Percentiles rank a stretch among this genome's conserved stretches.
Conservation (phyloP, 2,113 vertebrate genomes). For the Ahaetulla prasina region DNA sequence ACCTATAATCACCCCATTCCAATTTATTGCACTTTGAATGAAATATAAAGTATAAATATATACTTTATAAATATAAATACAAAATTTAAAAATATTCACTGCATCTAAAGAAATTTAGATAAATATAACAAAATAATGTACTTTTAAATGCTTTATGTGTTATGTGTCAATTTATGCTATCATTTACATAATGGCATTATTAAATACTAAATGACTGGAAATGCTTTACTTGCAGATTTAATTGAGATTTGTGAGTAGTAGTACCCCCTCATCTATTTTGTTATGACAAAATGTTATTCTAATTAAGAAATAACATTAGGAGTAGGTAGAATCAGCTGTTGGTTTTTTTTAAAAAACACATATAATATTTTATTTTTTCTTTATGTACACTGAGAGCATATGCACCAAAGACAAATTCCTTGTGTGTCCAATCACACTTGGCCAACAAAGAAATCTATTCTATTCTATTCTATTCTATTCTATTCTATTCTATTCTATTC, state of each 20-base stretch:
- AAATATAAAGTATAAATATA: too few species aligned
- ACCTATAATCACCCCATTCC: background rate
- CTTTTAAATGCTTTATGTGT: background rate
- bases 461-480: too few species aligned
- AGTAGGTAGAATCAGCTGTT: slow-evolving; percentile 9
- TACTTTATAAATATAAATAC: too few species aligned
- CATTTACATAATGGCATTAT: background rate
- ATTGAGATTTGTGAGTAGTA: background rate
- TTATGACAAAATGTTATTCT: background rate
- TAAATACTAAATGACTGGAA: background rate
- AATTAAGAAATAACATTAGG: background rate
- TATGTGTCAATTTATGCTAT: background rate
- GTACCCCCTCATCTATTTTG: background rate
- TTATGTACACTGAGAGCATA: too few species aligned
- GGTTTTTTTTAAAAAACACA: background rate
- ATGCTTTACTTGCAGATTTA: background rate
- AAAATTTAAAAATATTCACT: background rate
- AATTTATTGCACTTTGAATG: background rate
- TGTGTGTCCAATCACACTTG: too few species aligned
- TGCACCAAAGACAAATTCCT: too few species aligned
- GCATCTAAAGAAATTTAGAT: background rate
- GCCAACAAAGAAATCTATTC: too few species aligned
- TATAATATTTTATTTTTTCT: background rate
- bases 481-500: too few species aligned
- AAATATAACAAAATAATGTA: background rate